These are phyloP conservation scores for Willowsia nigromaculata DNA, from an alignment of 2,888 invertebrate species.

Conservation along the genomic window DNA sequence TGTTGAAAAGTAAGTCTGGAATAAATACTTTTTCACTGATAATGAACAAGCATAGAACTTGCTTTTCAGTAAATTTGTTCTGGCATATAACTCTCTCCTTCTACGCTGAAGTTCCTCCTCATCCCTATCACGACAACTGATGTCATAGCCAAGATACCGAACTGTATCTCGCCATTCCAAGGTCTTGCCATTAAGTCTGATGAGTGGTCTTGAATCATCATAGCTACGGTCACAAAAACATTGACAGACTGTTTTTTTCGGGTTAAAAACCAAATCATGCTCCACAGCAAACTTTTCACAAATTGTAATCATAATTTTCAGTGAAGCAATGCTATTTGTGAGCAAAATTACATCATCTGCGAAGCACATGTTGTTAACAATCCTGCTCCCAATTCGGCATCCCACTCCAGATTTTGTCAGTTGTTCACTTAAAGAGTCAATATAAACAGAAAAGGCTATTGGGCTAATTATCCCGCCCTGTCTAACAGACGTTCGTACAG, in stretches of 20 bases:
- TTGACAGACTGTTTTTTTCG: slow-evolving; percentile 40
- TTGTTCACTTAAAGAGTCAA: not conserved
- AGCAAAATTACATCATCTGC: slow-evolving; percentile 10
- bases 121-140: not conserved
- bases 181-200: not conserved
- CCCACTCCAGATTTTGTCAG: not conserved
- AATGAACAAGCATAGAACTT: not conserved
- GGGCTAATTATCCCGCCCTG: not conserved
- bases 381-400: not conserved
- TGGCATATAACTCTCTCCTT: not conserved
- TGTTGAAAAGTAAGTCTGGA: slow-evolving; percentile 3
- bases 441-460: not conserved
- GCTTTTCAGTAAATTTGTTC: not conserved
- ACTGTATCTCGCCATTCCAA: not conserved
- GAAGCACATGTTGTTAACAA: not conserved
- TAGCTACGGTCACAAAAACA: not conserved
- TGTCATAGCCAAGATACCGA: not conserved
- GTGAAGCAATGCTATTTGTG: not conserved
- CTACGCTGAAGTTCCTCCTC: not conserved
- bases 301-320: not conserved
- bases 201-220: not conserved
- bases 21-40: not conserved
- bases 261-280: slow-evolving; percentile 43
- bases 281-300: not conserved
- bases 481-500: not conserved